Evolutionary conservation across 2,888 invertebrate genomes (phyloP).

Genomic region (Epicampocera succincta): DNA sequence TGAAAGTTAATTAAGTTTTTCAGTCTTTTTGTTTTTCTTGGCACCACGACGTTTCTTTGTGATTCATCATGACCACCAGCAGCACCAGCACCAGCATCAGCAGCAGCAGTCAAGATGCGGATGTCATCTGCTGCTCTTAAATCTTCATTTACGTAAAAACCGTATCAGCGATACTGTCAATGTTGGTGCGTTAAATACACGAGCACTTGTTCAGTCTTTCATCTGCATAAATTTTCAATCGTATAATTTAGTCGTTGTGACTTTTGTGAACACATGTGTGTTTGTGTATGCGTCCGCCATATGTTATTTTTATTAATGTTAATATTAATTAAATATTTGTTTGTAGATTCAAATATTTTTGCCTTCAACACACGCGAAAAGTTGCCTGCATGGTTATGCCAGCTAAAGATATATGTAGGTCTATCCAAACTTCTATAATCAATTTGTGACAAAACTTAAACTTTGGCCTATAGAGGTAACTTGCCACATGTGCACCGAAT

Average conservation of each 20-base stretch:
- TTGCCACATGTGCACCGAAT: too few species aligned
- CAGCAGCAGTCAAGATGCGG: background rate
- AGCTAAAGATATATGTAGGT: too few species aligned
- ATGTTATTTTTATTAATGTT: slow-evolving; percentile 54
- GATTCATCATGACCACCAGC: slow-evolving; percentile 46
- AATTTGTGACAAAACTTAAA: too few species aligned
- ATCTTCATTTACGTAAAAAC: slow-evolving; percentile 10
- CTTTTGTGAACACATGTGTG: background rate
- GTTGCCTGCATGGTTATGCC: too few species aligned
- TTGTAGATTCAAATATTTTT: too few species aligned
- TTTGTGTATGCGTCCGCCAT: slow-evolving; percentile 2
- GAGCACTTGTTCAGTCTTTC: slow-evolving; percentile 18
- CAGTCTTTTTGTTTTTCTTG: background rate
- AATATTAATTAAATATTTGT: slow-evolving; percentile 66
- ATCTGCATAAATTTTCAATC: background rate
- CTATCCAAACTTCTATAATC: too few species aligned
- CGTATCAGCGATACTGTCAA: background rate
- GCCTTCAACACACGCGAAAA: too few species aligned
- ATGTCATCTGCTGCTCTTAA: slow-evolving; percentile 1
- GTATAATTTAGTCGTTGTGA: slow-evolving; percentile 21
- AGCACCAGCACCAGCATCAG: too few species aligned
- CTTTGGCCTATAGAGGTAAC: too few species aligned
- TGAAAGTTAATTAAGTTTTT: slow-evolving; percentile 12
- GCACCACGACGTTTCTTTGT: slow-evolving; percentile 15
- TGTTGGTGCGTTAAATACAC: background rate